These are phyloP conservation scores for Notodonta ziczac DNA, from an alignment of 2,888 invertebrate genomes.

Conservation along the genomic window DNA sequence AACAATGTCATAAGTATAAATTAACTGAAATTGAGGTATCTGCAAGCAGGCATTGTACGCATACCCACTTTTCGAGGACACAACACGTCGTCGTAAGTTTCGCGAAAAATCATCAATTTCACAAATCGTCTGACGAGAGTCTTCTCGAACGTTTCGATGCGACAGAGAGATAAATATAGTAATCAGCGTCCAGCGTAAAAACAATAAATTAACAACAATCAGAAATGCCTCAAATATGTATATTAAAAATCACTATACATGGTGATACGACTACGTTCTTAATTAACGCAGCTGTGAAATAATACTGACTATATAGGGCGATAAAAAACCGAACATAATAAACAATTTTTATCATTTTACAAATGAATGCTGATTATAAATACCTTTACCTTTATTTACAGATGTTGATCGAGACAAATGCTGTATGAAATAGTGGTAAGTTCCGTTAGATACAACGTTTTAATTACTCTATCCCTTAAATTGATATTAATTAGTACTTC, in stretches of 20 bases:
- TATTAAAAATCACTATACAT: conserved; percentile 56
- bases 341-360: no score
- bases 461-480: conserved; percentile 18
- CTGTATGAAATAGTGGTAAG: conserved; percentile 46
- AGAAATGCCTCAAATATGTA: conserved; percentile 49
- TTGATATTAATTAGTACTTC: not conserved
- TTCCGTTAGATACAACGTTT: conserved; percentile 24
- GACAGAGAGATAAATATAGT: conserved; percentile 38
- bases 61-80: no score
- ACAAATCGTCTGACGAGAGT: not conserved
- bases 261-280: conserved; percentile 38
- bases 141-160: conserved; percentile 22
- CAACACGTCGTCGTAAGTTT: no score
- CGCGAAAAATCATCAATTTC: no score
- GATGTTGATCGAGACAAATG: conserved; percentile 41
- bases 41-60: no score
- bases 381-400: conserved; percentile 59
- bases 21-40: no score
- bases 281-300: conserved; percentile 34
- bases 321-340: not conserved
- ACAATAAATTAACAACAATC: conserved; percentile 40
- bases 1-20: no score
- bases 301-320: conserved; percentile 1
- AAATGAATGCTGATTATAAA: conserved; percentile 47
- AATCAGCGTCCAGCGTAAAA: conserved; percentile 39